Conservation (phyloP, 2,113 vertebrate genomes). For the Herpailurus yagouaroundi region DNA sequence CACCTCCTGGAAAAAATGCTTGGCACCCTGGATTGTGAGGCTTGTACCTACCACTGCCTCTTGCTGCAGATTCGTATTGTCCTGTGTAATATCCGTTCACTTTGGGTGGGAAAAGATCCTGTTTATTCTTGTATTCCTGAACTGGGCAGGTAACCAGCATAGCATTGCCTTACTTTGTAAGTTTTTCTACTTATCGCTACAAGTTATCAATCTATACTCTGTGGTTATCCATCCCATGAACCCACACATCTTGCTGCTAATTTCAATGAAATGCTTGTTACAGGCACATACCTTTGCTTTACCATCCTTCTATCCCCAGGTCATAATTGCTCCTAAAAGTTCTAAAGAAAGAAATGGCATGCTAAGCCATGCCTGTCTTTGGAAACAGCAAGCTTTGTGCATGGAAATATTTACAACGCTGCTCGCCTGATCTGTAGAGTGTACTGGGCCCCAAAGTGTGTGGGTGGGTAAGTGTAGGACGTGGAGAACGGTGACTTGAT, state of each 20-base stretch:
- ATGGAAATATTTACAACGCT: constrained; percentile 63
- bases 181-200: not conserved
- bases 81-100: not conserved
- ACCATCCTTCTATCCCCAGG: constrained; percentile 54
- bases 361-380: constrained; percentile 74
- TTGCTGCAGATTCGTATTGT: not conserved
- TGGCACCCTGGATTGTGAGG: not conserved
- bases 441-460: not conserved
- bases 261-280: constrained; percentile 50
- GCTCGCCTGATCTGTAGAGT: not conserved
- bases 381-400: constrained; percentile 49
- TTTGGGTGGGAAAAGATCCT: not conserved
- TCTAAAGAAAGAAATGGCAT: constrained; percentile 56
- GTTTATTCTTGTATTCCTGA: constrained; percentile 28
- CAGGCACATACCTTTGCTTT: constrained; percentile 27
- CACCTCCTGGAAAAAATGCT: constrained; percentile 16
- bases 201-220: not conserved
- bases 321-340: constrained; percentile 48
- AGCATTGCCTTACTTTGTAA: not conserved
- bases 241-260: constrained; percentile 30
- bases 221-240: not conserved
- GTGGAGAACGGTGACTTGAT: not conserved
- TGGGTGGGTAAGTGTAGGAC: constrained; percentile 52
- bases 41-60: not conserved
- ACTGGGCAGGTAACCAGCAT: not conserved